A percentile compares a stretch with the other conserved stretches of the same genome.
These are phyloP conservation scores for Temnothorax nylanderi DNA, from an alignment of 1,140 invertebrate genomes.

Conservation along the genomic window DNA sequence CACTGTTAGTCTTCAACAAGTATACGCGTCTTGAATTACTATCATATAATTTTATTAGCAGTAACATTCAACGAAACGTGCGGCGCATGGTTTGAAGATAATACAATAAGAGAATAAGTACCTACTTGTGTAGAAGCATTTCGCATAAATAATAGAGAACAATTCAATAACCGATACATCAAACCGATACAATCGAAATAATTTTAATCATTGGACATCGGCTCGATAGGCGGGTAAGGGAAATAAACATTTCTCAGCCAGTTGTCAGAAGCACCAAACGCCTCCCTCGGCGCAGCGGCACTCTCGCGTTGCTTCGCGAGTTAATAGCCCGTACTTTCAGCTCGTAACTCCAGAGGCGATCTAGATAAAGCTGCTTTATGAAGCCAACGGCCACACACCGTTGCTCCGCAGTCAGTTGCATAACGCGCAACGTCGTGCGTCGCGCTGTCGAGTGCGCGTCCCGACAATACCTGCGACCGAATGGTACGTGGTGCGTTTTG, in stretches of 20 bases:
- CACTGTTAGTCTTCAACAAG: background rate
- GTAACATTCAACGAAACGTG: background rate
- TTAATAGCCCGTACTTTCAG: conserved; percentile 76
- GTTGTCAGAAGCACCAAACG: conserved; percentile 37
- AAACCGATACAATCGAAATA: background rate
- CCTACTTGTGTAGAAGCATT: background rate
- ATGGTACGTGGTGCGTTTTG: background rate
- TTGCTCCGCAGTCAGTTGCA: conserved; percentile 56
- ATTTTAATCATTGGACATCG: conserved; percentile 48
- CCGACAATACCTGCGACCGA: conserved; percentile 50
- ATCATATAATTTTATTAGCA: background rate
- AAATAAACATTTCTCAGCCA: conserved; percentile 60
- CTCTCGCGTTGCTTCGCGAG: conserved; percentile 60
- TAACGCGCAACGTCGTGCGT: conserved; percentile 34
- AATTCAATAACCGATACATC: background rate
- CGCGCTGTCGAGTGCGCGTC: conserved; percentile 39
- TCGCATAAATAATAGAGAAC: background rate
- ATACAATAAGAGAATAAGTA: background rate
- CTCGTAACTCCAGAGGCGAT: conserved; percentile 71
- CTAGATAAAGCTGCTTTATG: conserved; percentile 77
- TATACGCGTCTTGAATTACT: background rate
- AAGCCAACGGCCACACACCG: conserved; percentile 61
- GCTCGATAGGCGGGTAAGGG: background rate
- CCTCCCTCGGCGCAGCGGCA: background rate
- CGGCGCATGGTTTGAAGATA: background rate